A percentile compares a stretch with the other conserved stretches of the same genome.
Conservation (phyloP, 2,888 invertebrate genomes). For the Nomada ruficornis region DNA sequence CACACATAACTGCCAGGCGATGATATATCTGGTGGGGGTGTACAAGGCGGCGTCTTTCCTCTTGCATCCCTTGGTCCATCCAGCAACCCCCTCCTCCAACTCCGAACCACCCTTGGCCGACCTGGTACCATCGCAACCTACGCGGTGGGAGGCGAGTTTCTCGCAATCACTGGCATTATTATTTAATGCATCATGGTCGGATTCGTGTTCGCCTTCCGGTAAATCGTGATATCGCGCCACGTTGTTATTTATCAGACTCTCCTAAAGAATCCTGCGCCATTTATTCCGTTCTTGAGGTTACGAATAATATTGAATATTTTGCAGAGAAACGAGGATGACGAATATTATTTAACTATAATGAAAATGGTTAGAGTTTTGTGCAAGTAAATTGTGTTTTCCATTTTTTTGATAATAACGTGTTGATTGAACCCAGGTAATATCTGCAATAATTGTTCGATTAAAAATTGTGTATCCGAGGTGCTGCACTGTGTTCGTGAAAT, state of each 20-base stretch:
- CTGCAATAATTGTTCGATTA: no score
- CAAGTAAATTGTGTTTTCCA: no score
- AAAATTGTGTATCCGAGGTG: no score
- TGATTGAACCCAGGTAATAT: no score
- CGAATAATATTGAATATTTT: no score
- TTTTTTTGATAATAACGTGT: no score
- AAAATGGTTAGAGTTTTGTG: no score
- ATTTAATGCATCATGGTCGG: constrained; percentile 73
- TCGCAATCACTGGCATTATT: constrained; percentile 75
- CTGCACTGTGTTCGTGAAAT: no score
- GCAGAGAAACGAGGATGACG: no score
- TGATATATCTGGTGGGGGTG: constrained; percentile 82
- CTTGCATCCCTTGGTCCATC: constrained; percentile 39
- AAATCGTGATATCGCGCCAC: constrained; percentile 61
- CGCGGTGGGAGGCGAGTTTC: constrained; percentile 49
- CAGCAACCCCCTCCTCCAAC: constrained; percentile 6
- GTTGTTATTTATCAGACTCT: constrained; percentile 29
- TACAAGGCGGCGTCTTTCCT: constrained; percentile 69
- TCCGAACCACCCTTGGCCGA: not conserved
- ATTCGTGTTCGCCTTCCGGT: constrained; percentile 49
- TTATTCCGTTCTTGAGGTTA: not conserved
- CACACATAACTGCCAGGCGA: constrained; percentile 84
- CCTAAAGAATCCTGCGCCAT: not conserved
- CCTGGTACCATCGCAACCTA: constrained; percentile 34
- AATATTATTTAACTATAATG: no score